These are phyloP conservation scores for Myotis findleyi DNA, from an alignment of 2,797 vertebrate species.

Conservation along the genomic window DNA sequence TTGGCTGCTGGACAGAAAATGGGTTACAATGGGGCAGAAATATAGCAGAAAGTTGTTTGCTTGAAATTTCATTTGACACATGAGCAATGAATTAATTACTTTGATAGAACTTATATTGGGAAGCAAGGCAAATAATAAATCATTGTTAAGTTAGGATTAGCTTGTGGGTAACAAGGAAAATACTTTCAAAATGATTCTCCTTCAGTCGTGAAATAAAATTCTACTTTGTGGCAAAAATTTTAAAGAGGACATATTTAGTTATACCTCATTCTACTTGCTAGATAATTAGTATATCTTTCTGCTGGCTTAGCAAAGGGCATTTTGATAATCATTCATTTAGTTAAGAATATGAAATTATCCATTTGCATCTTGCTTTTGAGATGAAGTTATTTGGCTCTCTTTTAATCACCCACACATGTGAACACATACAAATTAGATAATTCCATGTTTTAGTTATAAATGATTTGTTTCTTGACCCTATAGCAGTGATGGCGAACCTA, in stretches of 20 bases:
- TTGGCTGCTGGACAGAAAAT: neutral
- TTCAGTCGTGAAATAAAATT: conserved; percentile 19
- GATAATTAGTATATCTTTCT: conserved; percentile 36
- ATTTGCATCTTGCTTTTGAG: conserved; percentile 38
- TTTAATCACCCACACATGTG: neutral
- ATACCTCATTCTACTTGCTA: neutral
- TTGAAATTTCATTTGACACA: conserved; percentile 10
- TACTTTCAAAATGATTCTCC: conserved; percentile 29
- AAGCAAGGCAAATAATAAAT: conserved; percentile 66
- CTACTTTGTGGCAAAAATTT: conserved; percentile 50
- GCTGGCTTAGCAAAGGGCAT: conserved; percentile 19
- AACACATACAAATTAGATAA: neutral
- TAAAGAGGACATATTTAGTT: neutral
- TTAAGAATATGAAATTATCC: conserved; percentile 3
- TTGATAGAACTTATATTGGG: neutral
- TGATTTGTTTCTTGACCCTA: neutral
- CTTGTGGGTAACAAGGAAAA: conserved; percentile 24
- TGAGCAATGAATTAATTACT: neutral
- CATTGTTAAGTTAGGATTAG: conserved; percentile 45
- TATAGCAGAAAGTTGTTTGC: neutral
- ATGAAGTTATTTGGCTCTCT: neutral
- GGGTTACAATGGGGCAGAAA: neutral
- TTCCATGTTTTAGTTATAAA: neutral
- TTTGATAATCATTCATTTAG: conserved; percentile 4
- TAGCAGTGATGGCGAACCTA: neutral